Evolutionary conservation across 2,797 vertebrate genomes (phyloP).

Genomic region (Euphonia xanthogaster): DNA sequence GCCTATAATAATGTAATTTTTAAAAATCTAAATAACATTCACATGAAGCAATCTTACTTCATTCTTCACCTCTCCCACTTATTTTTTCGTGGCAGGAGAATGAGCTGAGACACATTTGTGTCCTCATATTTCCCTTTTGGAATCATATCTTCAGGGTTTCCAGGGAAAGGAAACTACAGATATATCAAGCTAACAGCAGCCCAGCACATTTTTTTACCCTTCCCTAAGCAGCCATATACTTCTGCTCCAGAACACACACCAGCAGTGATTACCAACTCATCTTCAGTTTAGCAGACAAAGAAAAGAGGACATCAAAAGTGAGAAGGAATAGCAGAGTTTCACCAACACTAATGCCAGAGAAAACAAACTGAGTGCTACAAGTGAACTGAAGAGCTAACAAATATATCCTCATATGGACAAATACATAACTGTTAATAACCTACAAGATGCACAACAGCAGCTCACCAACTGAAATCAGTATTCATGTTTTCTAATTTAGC

Average conservation of each 20-base stretch:
- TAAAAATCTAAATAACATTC: not conserved
- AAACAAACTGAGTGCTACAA: not conserved
- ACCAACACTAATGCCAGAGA: not conserved
- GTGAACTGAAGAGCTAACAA: not conserved
- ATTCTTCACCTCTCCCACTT: not conserved
- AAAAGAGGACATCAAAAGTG: not conserved
- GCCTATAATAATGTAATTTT: not conserved
- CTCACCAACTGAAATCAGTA: constrained; percentile 47
- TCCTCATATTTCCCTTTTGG: not conserved
- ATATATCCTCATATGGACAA: constrained; percentile 14
- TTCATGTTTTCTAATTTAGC: constrained; percentile 32
- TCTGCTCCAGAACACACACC: not conserved
- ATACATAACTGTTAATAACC: constrained; percentile 10
- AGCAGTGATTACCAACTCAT: not conserved
- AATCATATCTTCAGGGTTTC: not conserved
- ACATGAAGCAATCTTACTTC: not conserved
- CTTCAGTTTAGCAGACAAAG: not conserved
- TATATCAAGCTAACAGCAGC: not conserved
- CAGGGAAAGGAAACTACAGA: not conserved
- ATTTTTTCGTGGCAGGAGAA: not conserved
- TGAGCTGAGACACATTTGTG: not conserved
- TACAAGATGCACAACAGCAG: not conserved
- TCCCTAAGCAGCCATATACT: not conserved
- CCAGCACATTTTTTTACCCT: not conserved
- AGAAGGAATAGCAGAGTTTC: not conserved